Evolutionary conservation across 2,888 invertebrate species (phyloP), one percentile per base, ranked within the genome.

Genomic region (Leucania comma): DNA sequence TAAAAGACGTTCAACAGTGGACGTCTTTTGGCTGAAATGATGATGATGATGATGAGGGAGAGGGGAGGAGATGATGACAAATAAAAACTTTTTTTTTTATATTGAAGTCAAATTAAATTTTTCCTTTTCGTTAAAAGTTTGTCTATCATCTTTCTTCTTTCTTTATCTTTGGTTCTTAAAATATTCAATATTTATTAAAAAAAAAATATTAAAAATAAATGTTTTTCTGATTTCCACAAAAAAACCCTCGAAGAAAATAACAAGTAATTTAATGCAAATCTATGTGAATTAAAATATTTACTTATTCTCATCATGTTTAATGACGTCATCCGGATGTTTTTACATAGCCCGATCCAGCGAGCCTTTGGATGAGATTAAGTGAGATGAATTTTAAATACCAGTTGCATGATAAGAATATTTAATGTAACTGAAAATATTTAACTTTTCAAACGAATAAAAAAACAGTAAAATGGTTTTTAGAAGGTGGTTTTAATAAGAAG

Each of bases 341-440:
- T 61, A 50, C 60, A 35, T 60, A 32, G 42, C 20, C 48, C 38
- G 32, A 58, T 38, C 61, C 58, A 50, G 67, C 51, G 26, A 51
- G 42, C 14, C 29, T 26, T 42, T 48, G 48, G 17, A 69, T 70
- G 61, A 73, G 60, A 56, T 59, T 51, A 22, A 65, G 63, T 82
- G 82, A 67, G 71, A 57, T 72, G 77, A 81, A 81, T 81, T 80
- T 80, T 64, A 82, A 82, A 69, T 65, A 77, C 46, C 58, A 38
- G 26, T 57, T 70, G 26, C 62, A 67, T 48, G 63, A 60, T 10
- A 29, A 14, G 73, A 80, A 80, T 81, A 61, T 53, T 29, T 82
- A 81, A 82, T 65, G 51, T 17, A 29, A 14, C 6, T 29, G 20
- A 54, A 26, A n/a, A 51, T 68, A 29, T 72, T 51, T 26, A 20